Conservation (phyloP, 2,113 vertebrate species). For the Opisthocomus hoazin region DNA sequence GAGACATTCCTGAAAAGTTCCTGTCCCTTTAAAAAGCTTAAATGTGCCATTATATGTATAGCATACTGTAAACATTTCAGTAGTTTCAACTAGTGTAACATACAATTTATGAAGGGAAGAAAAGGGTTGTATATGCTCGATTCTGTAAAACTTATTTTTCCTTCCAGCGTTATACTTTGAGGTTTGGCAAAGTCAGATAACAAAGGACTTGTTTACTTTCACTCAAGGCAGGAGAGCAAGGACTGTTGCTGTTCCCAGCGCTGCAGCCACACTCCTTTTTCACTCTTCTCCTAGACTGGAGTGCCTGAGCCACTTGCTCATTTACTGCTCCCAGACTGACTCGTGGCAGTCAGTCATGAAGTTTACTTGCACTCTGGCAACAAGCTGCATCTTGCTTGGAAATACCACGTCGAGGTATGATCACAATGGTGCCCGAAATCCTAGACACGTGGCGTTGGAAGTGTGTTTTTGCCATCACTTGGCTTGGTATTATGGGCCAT, state of each 20-base stretch:
- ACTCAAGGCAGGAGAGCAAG: conserved; percentile 20
- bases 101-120: conserved; percentile 29
- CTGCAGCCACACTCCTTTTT: conserved; percentile 42
- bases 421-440: conserved; percentile 75
- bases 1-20: conserved; percentile 45
- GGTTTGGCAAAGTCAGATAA: not conserved
- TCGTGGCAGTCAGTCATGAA: not conserved
- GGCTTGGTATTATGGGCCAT: conserved; percentile 15
- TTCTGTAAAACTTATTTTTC: conserved; percentile 36
- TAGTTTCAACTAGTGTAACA: conserved; percentile 22
- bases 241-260: not conserved
- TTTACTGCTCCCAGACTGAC: conserved; percentile 5
- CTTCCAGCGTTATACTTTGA: conserved; percentile 35
- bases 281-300: conserved; percentile 28
- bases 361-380: conserved; percentile 60
- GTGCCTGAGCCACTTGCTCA: conserved; percentile 33
- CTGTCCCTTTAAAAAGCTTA: conserved; percentile 32
- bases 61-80: conserved; percentile 2
- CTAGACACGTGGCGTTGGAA: conserved; percentile 69
- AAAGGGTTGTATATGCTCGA: conserved; percentile 18
- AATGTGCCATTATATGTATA: conserved; percentile 51
- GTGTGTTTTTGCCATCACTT: conserved; percentile 49
- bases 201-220: conserved; percentile 37
- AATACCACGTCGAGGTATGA: conserved; percentile 67
- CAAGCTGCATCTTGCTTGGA: conserved; percentile 25